A percentile compares a stretch with the other conserved stretches of the same genome.
phyloP scores from a whole-genome alignment of 2,797 vertebrate genomes.

The Tamandua tetradactyla region DNA sequence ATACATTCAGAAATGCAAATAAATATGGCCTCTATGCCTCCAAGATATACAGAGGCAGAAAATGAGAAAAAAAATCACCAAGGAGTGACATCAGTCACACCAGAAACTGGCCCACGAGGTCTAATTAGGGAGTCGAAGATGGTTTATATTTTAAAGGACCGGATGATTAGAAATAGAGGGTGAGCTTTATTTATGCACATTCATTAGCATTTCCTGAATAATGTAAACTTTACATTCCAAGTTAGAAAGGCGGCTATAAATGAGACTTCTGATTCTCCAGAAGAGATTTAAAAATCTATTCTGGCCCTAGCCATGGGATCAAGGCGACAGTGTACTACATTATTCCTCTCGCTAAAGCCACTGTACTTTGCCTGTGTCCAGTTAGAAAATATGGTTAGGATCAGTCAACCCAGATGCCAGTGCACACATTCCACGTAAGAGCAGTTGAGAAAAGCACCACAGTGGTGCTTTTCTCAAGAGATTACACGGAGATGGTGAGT shows the following conservation, averaged over 20 bases:
- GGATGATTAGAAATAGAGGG: not conserved
- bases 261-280: not conserved
- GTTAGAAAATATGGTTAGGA: not conserved
- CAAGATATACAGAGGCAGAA: not conserved
- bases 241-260: not conserved
- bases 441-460: too few species aligned
- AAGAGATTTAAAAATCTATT: slow-evolving; percentile 4
- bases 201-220: slow-evolving; percentile 25
- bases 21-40: not conserved
- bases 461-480: not conserved
- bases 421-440: not conserved
- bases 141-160: slow-evolving; percentile 28
- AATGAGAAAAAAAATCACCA: not conserved
- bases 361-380: not conserved
- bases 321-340: not conserved
- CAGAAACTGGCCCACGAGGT: not conserved
- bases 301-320: not conserved
- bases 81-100: not conserved
- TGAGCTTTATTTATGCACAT: not conserved
- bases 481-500: not conserved
- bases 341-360: not conserved
- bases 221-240: slow-evolving; percentile 22
- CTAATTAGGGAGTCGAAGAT: not conserved
- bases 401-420: not conserved
- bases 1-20: not conserved